Base-by-base conservation (phyloP, 2,888 invertebrate genomes). In the Plusia festucae region DNA sequence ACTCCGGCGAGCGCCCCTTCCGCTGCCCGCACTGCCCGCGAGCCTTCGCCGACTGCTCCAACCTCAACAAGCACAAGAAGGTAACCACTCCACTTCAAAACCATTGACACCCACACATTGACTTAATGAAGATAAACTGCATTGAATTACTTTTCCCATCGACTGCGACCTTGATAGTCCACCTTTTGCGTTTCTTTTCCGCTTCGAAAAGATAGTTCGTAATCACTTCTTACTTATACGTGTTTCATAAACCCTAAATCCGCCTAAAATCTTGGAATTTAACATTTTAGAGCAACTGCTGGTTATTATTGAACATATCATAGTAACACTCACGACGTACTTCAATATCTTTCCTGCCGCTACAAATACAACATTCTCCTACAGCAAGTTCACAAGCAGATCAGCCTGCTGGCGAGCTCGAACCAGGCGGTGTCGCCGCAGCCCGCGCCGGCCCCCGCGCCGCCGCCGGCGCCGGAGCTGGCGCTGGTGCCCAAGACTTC, bases 11-110 rank as follows among this genome's bases (percentile, higher is more conserved):
- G 85, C 96, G 96, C 60, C 97, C 97, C 0, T 97, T 82, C 84
- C 78, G 82, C 68, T 98, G 98, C 84, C 95, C 96, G 51, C 93
- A 96, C 73, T 98, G 98, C 83, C 96, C 96, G 30, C 96, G 97
- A 79, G 96, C 96, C 49, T 98, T 98, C 91, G 96, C 97, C 0
- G 97, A 98, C 91, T 96, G 96, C 78, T 97, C 97, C 34, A 98
- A 97, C 91, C 95, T 97, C 65, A 96, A 96, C 16, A 97, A 97
- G 83, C 97, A 97, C 82, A 96, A 95, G 84, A 96, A 95, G 89
- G 95, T 95, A 83, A 2, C 11, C 34, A 34, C 34, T 34, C n/a
- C n/a, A n/a, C n/a, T 34, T 0, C 2, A 34, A 7, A 11, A 2
- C 34, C 34, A 34, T 34, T 11, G 11, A 11, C 9, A 32, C 9